phyloP scores from a whole-genome alignment of 2,888 invertebrate genomes.

The Poecilobothrus nobilitatus region DNA sequence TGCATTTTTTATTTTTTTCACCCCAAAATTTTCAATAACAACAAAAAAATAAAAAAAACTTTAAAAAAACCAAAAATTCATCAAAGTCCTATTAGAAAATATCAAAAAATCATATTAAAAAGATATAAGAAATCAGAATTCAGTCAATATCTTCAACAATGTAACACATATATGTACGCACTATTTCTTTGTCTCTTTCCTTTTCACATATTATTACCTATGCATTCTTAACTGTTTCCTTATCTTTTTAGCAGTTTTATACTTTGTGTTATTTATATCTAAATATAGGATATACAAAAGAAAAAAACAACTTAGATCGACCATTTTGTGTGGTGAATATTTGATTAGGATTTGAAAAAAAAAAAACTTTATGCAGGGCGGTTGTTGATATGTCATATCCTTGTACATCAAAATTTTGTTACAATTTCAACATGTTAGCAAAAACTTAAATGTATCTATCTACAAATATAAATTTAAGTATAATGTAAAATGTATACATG shows the following conservation, averaged over 20 bases:
- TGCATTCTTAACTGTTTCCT: no score
- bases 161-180: no score
- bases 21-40: neutral
- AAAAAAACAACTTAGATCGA: neutral
- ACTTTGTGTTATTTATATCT: no score
- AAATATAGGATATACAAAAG: neutral
- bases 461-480: no score
- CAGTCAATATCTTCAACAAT: no score
- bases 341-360: conserved; percentile 1
- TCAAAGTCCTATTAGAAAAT: neutral
- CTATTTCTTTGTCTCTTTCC: no score
- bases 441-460: neutral
- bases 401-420: neutral
- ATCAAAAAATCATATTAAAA: neutral
- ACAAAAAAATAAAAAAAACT: neutral
- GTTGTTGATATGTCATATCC: conserved; percentile 1
- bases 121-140: neutral
- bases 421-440: neutral
- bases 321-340: neutral
- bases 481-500: no score
- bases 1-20: neutral
- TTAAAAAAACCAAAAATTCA: neutral
- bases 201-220: no score
- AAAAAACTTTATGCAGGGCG: neutral
- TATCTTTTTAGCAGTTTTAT: no score